A percentile compares a stretch with the other conserved stretches of the same genome.
Evolutionary conservation across 64 coral and sea anemone genomes (phyloP).

Genomic region (Montipora efflorescens): DNA sequence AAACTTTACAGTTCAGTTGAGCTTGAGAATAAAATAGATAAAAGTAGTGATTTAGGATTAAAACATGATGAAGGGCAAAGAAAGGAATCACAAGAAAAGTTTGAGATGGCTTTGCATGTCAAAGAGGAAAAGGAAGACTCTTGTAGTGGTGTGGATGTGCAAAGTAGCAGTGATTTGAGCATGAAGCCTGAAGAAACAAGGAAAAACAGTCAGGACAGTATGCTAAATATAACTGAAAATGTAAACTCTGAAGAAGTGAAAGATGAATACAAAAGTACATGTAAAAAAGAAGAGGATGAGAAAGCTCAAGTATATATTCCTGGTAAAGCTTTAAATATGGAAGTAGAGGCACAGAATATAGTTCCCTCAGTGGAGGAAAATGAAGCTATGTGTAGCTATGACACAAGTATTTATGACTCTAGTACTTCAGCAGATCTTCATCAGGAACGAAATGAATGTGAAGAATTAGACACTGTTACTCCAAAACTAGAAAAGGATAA

Average conservation of each 20-base stretch:
- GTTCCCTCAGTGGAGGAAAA: neutral
- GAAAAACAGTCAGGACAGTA: neutral
- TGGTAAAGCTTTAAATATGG: neutral
- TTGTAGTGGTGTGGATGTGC: neutral
- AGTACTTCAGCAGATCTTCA: neutral
- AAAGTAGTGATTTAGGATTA: neutral
- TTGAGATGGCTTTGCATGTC: neutral
- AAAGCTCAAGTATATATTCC: neutral
- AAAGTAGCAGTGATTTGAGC: neutral
- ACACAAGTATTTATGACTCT: neutral
- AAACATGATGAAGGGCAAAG: neutral
- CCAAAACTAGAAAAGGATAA: neutral
- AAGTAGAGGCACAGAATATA: neutral
- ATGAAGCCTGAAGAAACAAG: neutral
- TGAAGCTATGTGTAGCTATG: conserved; percentile 2
- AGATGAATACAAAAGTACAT: neutral
- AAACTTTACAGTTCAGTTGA: neutral
- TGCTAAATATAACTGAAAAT: neutral
- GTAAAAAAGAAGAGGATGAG: neutral
- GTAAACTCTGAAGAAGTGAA: neutral
- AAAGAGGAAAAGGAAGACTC: neutral
- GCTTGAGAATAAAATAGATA: neutral
- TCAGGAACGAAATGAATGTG: neutral
- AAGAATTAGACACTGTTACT: neutral
- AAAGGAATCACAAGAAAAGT: neutral